Evolutionary conservation across 2,888 invertebrate species (phyloP).

Genomic region (Autographa gamma): DNA sequence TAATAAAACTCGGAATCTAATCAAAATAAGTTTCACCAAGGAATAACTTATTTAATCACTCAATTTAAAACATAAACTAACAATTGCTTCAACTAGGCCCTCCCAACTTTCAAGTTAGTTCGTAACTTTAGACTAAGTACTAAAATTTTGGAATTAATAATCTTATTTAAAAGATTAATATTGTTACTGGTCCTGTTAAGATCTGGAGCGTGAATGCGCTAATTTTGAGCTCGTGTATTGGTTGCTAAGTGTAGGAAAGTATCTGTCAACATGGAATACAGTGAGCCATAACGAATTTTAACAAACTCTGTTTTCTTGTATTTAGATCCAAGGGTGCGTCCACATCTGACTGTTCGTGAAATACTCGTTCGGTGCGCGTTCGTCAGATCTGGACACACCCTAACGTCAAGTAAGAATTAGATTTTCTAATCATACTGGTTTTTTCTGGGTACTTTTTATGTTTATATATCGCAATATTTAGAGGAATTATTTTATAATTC

Average conservation of each 20-base stretch:
- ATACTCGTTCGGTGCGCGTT: no score
- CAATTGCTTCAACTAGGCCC: conserved; percentile 23
- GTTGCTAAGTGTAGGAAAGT: not conserved
- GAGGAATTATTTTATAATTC: no score
- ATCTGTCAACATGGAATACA: not conserved
- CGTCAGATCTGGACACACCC: no score
- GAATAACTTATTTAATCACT: conserved; percentile 32
- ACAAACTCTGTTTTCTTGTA: no score
- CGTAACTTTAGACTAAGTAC: conserved; percentile 30
- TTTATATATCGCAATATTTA: no score
- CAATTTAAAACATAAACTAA: conserved; percentile 32
- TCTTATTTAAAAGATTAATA: conserved; percentile 46
- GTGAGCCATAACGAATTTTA: no score
- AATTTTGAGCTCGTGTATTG: not conserved
- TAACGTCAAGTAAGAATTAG: no score
- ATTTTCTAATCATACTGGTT: no score
- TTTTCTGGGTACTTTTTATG: no score
- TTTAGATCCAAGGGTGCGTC: no score
- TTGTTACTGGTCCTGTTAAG: conserved; percentile 13
- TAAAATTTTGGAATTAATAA: conserved; percentile 45
- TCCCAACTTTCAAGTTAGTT: conserved; percentile 29
- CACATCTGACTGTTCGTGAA: no score
- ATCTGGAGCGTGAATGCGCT: conserved; percentile 6
- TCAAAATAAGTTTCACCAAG: not conserved
- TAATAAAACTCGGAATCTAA: conserved; percentile 9